Conservation (phyloP, 2,888 invertebrate genomes). For the Leptarthrus brevirostris region DNA sequence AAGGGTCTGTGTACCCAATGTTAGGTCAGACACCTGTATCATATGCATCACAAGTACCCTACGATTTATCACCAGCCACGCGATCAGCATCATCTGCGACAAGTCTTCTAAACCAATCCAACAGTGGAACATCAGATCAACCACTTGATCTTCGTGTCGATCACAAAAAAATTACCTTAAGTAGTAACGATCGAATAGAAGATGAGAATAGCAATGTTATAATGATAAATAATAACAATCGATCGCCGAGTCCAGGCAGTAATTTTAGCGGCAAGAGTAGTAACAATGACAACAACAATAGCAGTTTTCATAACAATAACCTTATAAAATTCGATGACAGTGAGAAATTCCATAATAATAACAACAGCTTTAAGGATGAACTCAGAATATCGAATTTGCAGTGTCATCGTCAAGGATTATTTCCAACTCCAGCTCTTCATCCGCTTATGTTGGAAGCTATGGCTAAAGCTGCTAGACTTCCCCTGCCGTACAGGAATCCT, state of each 20-base stretch:
- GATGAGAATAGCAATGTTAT: slow-evolving; percentile 91
- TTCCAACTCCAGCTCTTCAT: slow-evolving; percentile 71
- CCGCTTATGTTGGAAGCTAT: slow-evolving; percentile 80
- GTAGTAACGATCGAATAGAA: slow-evolving; percentile 70
- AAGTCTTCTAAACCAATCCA: slow-evolving; percentile 65
- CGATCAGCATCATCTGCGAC: slow-evolving; percentile 63
- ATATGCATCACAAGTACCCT: slow-evolving; percentile 72
- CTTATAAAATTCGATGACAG: slow-evolving; percentile 50
- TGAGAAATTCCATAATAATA: slow-evolving; percentile 51
- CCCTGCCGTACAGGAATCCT: slow-evolving; percentile 71
- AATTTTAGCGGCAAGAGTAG: slow-evolving; percentile 56
- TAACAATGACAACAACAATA: slow-evolving; percentile 55
- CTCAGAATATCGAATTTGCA: slow-evolving; percentile 64
- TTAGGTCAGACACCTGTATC: slow-evolving; percentile 70
- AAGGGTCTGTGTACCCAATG: slow-evolving; percentile 79
- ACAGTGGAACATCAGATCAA: slow-evolving; percentile 72
- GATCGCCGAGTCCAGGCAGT: slow-evolving; percentile 69
- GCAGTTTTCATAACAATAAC: slow-evolving; percentile 51
- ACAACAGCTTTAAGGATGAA: slow-evolving; percentile 58
- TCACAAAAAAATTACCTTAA: slow-evolving; percentile 76
- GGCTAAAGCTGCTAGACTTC: slow-evolving; percentile 72
- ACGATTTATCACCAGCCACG: slow-evolving; percentile 71
- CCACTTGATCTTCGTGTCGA: slow-evolving; percentile 90
- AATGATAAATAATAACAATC: slow-evolving; percentile 58
- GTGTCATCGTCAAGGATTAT: slow-evolving; percentile 66